A percentile compares a stretch with the other conserved stretches of the same genome.
Evolutionary conservation across 2,888 invertebrate species (phyloP).

Genomic region (Dynastes hyllus): DNA sequence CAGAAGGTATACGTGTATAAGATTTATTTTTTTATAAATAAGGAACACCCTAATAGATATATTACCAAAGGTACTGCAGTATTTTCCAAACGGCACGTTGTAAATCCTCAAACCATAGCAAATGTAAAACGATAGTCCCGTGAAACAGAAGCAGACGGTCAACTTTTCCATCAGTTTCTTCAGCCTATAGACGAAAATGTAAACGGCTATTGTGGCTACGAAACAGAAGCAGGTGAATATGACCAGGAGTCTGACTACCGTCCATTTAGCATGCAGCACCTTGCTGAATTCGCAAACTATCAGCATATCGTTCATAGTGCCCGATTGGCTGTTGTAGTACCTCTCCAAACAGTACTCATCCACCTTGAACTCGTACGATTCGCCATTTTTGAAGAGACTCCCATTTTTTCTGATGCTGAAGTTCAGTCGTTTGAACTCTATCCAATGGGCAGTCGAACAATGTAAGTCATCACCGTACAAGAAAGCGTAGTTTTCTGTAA

Average conservation of each 20-base stretch:
- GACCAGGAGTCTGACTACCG: not conserved
- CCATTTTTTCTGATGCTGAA: constrained; percentile 1
- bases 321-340: not conserved
- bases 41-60: too few species aligned
- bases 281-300: constrained; percentile 13
- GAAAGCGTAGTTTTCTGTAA: constrained; percentile 16
- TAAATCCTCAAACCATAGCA: constrained; percentile 7
- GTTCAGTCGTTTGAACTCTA: not conserved
- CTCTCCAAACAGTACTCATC: constrained; percentile 23
- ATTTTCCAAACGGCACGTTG: not conserved
- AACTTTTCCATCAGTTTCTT: constrained; percentile 8
- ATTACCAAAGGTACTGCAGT: constrained; percentile 20
- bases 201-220: constrained; percentile 10
- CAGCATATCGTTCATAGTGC: not conserved
- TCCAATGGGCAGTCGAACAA: not conserved
- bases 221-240: constrained; percentile 22
- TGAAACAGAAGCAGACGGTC: not conserved
- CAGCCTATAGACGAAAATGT: constrained; percentile 11
- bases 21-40: too few species aligned
- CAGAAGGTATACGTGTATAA: too few species aligned
- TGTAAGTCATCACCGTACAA: not conserved
- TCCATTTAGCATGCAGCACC: not conserved
- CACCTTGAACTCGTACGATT: not conserved
- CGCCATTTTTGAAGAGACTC: not conserved
- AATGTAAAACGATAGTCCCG: not conserved